These are phyloP conservation scores for Sinhomidia bicolor DNA, from an alignment of 2,888 invertebrate genomes.

Conservation along the genomic window DNA sequence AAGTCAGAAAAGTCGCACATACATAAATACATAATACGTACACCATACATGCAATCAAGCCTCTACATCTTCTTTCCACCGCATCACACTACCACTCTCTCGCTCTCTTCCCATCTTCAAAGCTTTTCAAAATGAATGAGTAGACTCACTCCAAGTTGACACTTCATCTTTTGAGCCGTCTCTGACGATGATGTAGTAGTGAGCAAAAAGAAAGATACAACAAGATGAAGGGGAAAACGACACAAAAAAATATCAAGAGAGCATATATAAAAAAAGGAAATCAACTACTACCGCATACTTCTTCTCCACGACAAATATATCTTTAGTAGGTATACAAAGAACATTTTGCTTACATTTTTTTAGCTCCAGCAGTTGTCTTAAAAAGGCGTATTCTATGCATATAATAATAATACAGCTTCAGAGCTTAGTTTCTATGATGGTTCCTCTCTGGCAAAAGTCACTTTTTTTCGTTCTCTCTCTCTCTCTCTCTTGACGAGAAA, in stretches of 20 bases:
- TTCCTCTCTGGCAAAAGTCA: slow-evolving; percentile 47
- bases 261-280: neutral
- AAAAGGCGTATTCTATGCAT: slow-evolving; percentile 1
- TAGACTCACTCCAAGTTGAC: slow-evolving; percentile 46
- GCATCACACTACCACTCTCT: slow-evolving; percentile 44
- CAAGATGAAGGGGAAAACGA: slow-evolving; percentile 41
- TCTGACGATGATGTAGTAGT: slow-evolving; percentile 35
- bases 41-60: slow-evolving; percentile 32
- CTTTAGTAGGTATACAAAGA: neutral
- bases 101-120: slow-evolving; percentile 40
- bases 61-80: slow-evolving; percentile 39
- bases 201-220: slow-evolving; percentile 57
- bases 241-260: too few relatives aligned
- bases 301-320: neutral
- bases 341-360: slow-evolving; percentile 26
- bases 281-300: neutral
- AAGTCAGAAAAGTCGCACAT: slow-evolving; percentile 48
- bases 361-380: slow-evolving; percentile 21
- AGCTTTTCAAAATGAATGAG: slow-evolving; percentile 63
- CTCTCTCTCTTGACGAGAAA: slow-evolving; percentile 57
- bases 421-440: slow-evolving; percentile 3
- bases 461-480: too few relatives aligned
- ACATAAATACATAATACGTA: slow-evolving; percentile 19
- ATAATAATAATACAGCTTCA: too few relatives aligned
- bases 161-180: slow-evolving; percentile 66